phyloP scores from a whole-genome alignment of 2,113 vertebrate species.

The Plecotus auritus region DNA sequence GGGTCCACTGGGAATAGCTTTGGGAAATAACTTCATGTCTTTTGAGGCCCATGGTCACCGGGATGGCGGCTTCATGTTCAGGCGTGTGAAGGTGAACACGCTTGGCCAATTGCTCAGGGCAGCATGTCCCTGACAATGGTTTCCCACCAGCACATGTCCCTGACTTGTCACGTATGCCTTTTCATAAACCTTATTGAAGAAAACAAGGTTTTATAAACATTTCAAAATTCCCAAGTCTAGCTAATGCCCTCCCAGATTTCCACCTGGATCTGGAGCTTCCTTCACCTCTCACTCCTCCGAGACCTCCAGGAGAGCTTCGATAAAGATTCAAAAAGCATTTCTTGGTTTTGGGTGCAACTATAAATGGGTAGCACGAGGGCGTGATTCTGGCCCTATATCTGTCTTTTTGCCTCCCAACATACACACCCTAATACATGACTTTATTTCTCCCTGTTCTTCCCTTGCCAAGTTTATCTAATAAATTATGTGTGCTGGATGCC shows the following conservation, averaged over 20 bases:
- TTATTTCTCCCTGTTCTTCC: background rate
- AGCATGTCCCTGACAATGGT: background rate
- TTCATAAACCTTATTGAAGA: background rate
- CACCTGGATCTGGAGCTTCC: background rate
- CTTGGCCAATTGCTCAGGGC: background rate
- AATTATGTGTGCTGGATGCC: background rate
- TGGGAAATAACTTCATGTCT: background rate
- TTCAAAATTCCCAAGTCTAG: background rate
- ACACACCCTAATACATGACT: background rate
- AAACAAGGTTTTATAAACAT: background rate
- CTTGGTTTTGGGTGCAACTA: background rate
- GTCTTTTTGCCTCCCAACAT: background rate
- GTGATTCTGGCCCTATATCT: background rate
- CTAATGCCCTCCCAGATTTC: background rate
- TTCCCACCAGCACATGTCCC: background rate
- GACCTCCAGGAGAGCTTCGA: background rate
- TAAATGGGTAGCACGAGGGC: background rate
- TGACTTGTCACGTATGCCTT: background rate
- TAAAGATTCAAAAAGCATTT: background rate
- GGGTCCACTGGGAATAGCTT: background rate
- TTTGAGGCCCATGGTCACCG: background rate
- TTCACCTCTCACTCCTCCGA: background rate
- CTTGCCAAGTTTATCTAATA: background rate
- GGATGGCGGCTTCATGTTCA: background rate
- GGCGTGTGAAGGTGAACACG: background rate